Percentiles rank a stretch among this genome's conserved stretches.
Conservation (phyloP, 2,888 invertebrate genomes). For the Xestia xanthographa region DNA sequence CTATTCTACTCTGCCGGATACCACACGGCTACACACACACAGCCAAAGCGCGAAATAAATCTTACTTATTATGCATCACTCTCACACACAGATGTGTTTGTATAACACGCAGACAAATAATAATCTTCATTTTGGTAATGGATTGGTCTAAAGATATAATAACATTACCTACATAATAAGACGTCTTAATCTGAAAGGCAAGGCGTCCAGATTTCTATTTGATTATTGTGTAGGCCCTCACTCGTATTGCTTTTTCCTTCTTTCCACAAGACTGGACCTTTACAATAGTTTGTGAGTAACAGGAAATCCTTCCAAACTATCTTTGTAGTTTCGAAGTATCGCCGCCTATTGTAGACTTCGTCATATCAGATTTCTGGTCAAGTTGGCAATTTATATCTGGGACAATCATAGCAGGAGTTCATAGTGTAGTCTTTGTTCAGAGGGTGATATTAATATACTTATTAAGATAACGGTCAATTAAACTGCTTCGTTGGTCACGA, state of each 20-base stretch:
- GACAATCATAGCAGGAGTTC: background rate
- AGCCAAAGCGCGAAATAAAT: background rate
- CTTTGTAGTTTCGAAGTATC: constrained; percentile 26
- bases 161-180: background rate
- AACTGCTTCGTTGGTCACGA: background rate
- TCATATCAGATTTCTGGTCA: constrained; percentile 8
- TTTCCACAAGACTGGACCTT: background rate
- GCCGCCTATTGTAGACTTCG: constrained; percentile 5
- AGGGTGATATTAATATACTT: background rate
- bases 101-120: background rate
- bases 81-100: background rate
- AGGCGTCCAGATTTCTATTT: constrained; percentile 25
- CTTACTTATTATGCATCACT: background rate
- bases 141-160: constrained; percentile 4
- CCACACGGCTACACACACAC: too few species aligned
- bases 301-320: constrained; percentile 25
- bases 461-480: background rate
- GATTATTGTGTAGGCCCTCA: constrained; percentile 4
- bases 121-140: constrained; percentile 4
- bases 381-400: constrained; percentile 15
- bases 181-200: background rate
- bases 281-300: constrained; percentile 25
- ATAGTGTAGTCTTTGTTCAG: constrained; percentile 12
- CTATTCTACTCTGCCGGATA: too few species aligned
- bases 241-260: background rate